Base-by-base conservation (phyloP, 2,888 invertebrate species). In the Eristalis tenax region DNA sequence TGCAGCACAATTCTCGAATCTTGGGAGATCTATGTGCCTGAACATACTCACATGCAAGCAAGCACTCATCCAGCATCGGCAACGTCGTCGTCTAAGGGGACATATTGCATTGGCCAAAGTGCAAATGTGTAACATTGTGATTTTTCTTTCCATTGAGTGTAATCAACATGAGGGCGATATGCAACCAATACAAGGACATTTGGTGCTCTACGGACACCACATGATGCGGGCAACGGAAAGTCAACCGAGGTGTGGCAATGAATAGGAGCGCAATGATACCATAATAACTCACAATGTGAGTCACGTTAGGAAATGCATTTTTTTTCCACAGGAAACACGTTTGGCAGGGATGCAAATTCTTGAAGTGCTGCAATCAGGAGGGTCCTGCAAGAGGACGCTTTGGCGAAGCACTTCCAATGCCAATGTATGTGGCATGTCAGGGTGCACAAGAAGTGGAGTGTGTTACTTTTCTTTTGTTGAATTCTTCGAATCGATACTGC, bases 271-370 rank as follows among this genome's bases (percentile, higher is more conserved):
- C 77, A 73, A 85, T 81, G 85, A 82, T 82, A 73, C 69, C 73
- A 81, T 82, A 85, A 82, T 85, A 85, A 77, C 77, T 85, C 85
- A 77, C 81, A 23, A 81, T 82, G 81, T 85, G 71, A 85, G 85
- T 85, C 85, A 85, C 85, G 85, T 85, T 73, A 32, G 26, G n/a
- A 23, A 22, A 26, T 50, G 57, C 5, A 22, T 63, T 70, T 63
- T 77, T 59, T 50, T 40, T 77, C 50, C 40, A n/a, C 40, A 76
- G 70, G 56, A 81, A 76, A 77, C 82, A 82, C 82, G 85, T 74
- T 82, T 77, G 73, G 77, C 81, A 77, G 68, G 18, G 85, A 85
- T 85, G 81, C 85, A 85, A 82, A 85, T 85, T 85, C 69, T 82
- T 85, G 73, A 85, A 85, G 76, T 82, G 85, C 73, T 85, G 85